Percentiles rank a stretch among this genome's conserved stretches.
These are phyloP conservation scores for Eleutherodactylus coqui DNA, from an alignment of 2,797 vertebrate genomes.

Conservation along the genomic window DNA sequence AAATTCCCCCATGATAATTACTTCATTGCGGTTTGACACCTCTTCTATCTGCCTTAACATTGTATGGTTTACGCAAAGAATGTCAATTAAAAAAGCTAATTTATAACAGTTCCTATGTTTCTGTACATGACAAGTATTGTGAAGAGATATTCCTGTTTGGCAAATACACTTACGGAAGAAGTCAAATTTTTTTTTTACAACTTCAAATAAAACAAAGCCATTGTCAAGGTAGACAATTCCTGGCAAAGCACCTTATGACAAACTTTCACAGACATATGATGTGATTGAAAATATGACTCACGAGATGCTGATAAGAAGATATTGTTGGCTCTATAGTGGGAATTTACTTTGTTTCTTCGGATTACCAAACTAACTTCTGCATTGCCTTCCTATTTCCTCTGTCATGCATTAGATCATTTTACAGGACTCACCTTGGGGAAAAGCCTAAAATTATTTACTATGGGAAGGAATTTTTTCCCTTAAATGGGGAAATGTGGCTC, in stretches of 20 bases:
- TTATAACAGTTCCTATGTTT: neutral
- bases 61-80: no score
- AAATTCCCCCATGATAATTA: no score
- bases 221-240: constrained; percentile 44
- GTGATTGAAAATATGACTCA: constrained; percentile 45
- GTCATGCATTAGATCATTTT: constrained; percentile 27
- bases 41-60: no score
- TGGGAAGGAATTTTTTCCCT: no score
- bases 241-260: constrained; percentile 37
- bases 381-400: constrained; percentile 52
- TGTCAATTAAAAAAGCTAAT: neutral
- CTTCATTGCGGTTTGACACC: no score
- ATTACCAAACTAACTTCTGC: constrained; percentile 24
- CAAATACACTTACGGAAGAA: constrained; percentile 10
- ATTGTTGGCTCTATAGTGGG: constrained; percentile 55
- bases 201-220: constrained; percentile 5
- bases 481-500: no score
- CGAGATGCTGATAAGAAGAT: constrained; percentile 14
- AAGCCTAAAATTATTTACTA: constrained; percentile 13
- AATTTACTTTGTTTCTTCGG: constrained; percentile 37
- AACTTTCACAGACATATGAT: constrained; percentile 9
- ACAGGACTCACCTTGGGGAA: constrained; percentile 27
- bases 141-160: neutral
- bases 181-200: constrained; percentile 17
- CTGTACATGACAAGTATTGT: constrained; percentile 1